Evolutionary conservation across 92 coral and sea anemone species (phyloP), one percentile per base, ranked within the genome.

Genomic region (Siderastrea siderea): DNA sequence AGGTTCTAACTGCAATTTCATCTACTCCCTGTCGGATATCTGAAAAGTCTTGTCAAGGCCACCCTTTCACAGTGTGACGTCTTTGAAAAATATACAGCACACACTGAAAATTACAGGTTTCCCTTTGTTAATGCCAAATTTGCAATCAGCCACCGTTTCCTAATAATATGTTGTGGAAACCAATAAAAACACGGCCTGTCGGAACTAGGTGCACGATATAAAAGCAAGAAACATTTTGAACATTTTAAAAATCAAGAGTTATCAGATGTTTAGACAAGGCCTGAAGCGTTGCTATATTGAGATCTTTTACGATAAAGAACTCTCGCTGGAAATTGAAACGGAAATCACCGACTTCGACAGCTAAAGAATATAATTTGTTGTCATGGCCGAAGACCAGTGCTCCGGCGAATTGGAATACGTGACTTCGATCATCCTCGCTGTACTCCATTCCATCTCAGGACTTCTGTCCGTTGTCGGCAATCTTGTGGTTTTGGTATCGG

Each of bases 381-480:
- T 2, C 13, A 38, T 60, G 81, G 13, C 73, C 2, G 43, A 45
- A 0, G 86, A 70, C 0, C 46, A 75, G 47, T 94, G 98, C 55
- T 43, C 84, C 2, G 98, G 94, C 2, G 93, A 90, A 19, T 77
- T 95, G 13, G 54, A 70, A 4, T 50, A 70, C 11, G 8, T 73
- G 1, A 57, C 93, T 0, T 79, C 94, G 4, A 45, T 95, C 11
- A 52, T 90, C 65, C 94, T 95, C 10, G 77, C 89, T 3, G 13
- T 85, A 26, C 90, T 95, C 3, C 81, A 93, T 68, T 45, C 81
- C 17, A 51, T 90, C 46, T 95, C 94, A 14, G 92, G 93, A 67
- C 1, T 93, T n/a, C 17, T 95, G 63, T 93, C 98, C 7, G 74
- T 88, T 8, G 78, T 81, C 3, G 98, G 98, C 51, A 95, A 95